phyloP scores from a whole-genome alignment of 2,888 invertebrate species.

The Pelosia muscerda region DNA sequence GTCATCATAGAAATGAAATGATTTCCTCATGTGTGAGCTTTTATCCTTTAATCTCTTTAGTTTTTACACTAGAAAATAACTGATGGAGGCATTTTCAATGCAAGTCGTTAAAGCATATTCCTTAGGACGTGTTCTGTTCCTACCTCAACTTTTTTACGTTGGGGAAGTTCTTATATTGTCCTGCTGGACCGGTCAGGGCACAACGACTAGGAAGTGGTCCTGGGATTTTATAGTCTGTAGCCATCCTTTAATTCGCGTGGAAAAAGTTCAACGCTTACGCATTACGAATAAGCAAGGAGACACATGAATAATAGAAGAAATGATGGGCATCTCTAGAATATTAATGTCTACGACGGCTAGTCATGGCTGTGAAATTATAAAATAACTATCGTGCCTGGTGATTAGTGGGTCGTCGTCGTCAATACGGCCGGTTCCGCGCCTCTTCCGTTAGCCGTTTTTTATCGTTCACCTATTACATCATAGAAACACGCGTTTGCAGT shows the following conservation, averaged over 20 bases:
- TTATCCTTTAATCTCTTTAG: conserved; percentile 39
- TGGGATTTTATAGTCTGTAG: conserved; percentile 63
- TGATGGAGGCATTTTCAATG: conserved; percentile 53
- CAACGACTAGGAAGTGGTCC: conserved; percentile 65
- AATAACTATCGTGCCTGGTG: conserved; percentile 62
- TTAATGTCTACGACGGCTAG: conserved; percentile 51
- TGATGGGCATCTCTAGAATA: conserved; percentile 62
- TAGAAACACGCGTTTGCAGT: conserved; percentile 65
- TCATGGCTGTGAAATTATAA: conserved; percentile 63
- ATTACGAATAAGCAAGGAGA: conserved; percentile 60
- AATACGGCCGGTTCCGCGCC: conserved; percentile 72
- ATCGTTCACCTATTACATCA: conserved; percentile 77
- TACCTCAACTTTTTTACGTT: conserved; percentile 68
- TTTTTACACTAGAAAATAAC: conserved; percentile 49
- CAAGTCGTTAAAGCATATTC: conserved; percentile 60
- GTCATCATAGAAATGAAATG: conserved; percentile 41
- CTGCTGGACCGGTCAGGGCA: conserved; percentile 66
- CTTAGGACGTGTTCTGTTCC: conserved; percentile 51
- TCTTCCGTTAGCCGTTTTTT: conserved; percentile 79
- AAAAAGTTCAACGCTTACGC: conserved; percentile 64
- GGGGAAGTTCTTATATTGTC: conserved; percentile 70
- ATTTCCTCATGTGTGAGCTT: conserved; percentile 35
- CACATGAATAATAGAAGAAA: conserved; percentile 69
- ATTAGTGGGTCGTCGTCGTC: conserved; percentile 65
- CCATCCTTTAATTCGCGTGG: conserved; percentile 58